phyloP scores from a whole-genome alignment of 1,140 invertebrate species.

The Zaprionus davidi region DNA sequence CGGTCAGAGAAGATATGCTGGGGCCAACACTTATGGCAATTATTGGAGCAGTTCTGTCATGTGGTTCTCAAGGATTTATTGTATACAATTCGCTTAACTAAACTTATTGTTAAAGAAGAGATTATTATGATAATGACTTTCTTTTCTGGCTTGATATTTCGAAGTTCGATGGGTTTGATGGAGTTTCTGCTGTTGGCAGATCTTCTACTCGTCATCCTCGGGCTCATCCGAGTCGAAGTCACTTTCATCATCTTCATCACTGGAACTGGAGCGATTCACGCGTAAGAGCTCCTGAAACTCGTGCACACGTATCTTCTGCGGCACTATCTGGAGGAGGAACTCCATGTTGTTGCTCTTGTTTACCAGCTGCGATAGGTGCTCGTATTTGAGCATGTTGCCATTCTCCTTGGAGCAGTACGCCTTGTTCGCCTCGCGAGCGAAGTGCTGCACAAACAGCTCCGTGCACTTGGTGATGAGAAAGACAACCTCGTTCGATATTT shows the following conservation, averaged over 20 bases:
- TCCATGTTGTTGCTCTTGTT: conserved; percentile 73
- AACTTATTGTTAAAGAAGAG: background rate
- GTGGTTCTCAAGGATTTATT: background rate
- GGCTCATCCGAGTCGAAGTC: conserved; percentile 31
- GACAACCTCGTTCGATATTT: conserved; percentile 76
- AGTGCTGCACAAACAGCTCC: conserved; percentile 75
- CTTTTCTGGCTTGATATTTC: background rate
- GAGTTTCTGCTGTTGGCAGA: background rate
- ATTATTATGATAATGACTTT: background rate
- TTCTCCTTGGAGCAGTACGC: conserved; percentile 27
- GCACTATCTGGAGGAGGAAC: conserved; percentile 79
- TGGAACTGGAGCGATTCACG: conserved; percentile 55
- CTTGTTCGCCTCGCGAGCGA: conserved; percentile 65
- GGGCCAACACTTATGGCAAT: background rate
- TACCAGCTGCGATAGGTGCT: conserved; percentile 72
- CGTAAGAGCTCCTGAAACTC: conserved; percentile 77
- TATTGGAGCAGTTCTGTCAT: background rate
- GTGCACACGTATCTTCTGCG: conserved; percentile 77
- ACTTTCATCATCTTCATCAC: conserved; percentile 56
- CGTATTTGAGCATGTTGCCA: conserved; percentile 66
- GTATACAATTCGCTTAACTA: background rate
- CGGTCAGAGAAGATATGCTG: conserved; percentile 12
- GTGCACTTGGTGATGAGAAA: conserved; percentile 77
- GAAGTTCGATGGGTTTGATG: background rate
- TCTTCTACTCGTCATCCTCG: conserved; percentile 38